phyloP scores from a whole-genome alignment of 2,113 vertebrate genomes.

The Dicerorhinus sumatrensis region DNA sequence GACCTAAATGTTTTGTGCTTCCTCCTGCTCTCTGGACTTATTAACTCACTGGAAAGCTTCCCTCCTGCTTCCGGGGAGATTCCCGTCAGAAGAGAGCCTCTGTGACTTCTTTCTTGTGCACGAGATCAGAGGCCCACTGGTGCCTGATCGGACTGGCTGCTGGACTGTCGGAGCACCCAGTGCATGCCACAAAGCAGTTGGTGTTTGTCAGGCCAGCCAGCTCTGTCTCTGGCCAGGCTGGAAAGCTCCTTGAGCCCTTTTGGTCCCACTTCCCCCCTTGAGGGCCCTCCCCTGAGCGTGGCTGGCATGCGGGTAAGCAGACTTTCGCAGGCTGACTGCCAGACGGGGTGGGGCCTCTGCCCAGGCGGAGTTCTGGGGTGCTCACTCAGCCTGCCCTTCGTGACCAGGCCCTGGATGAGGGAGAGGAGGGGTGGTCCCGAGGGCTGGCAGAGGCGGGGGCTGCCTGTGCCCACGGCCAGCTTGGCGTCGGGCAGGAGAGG shows the following conservation, averaged over 20 bases:
- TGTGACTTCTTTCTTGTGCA: not conserved
- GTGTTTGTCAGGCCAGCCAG: not conserved
- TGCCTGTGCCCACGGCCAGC: not conserved
- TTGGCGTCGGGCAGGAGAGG: not conserved
- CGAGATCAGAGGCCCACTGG: not conserved
- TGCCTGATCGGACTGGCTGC: not conserved
- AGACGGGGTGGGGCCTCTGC: not conserved
- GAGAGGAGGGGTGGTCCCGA: not conserved
- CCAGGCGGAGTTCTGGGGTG: not conserved
- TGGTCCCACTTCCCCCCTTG: not conserved
- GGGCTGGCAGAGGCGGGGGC: not conserved
- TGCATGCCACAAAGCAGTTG: not conserved
- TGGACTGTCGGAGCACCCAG: not conserved
- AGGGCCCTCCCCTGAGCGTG: rapidly evolving
- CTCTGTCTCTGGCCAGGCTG: not conserved
- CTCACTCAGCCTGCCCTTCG: not conserved
- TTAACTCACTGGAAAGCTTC: not conserved
- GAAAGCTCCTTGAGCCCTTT: not conserved
- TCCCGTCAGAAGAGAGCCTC: not conserved
- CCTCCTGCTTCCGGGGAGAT: not conserved
- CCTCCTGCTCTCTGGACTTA: not conserved
- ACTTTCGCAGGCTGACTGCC: not conserved
- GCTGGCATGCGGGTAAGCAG: not conserved
- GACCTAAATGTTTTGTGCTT: not conserved
- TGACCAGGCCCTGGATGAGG: not conserved